Evolutionary conservation across 2,113 vertebrate genomes (phyloP), one percentile per base, ranked within the genome.

Genomic region (Acrocephalus kingi): DNA sequence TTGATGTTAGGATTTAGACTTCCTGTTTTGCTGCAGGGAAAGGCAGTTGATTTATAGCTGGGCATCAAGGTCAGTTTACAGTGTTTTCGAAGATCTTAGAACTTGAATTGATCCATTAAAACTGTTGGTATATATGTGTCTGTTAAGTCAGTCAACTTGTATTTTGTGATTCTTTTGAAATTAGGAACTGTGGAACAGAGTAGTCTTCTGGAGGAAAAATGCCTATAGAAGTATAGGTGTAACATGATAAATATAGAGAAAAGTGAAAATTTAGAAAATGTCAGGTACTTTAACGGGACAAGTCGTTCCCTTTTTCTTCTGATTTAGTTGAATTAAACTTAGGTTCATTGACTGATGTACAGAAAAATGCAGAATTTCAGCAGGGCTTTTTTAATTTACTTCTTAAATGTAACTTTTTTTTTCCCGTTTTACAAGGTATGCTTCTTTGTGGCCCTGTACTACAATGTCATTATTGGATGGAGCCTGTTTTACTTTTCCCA

Each of bases 401-500:
- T 64, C 12, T 27, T 41, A 69, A 77, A 64, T 56, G 3, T 82
- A 71, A 77, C 17, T 30, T 89, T 75, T 22, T 95, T 92, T 77
- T 30, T 56, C 13, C 41, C 25, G 17, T 83, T 91, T 90, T 87
- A 81, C 37, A 80, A 99, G 99, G 99, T 99, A 23, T 99, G 99
- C 85, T 99, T 99, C 95, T 99, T 99, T 71, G 99, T 99, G 97
- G 99, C 99, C 15, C 98, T 99, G 21, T 99, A 99, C 98, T 99
- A 99, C 98, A 99, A 99, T 79, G 99, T 99, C 97, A 99, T 99
- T 97, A 99, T 99, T 94, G 98, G 99, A 93, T 99, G 99, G 99
- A 99, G 99, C 74, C 97, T 99, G 56, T 99, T 99, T 98, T 99
- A 99, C 95, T 99, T 99, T 97, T 99, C 99, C 52, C 99, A 99